Evolutionary conservation across 1,140 invertebrate genomes (phyloP).

Genomic region (Lethrus apterus): DNA sequence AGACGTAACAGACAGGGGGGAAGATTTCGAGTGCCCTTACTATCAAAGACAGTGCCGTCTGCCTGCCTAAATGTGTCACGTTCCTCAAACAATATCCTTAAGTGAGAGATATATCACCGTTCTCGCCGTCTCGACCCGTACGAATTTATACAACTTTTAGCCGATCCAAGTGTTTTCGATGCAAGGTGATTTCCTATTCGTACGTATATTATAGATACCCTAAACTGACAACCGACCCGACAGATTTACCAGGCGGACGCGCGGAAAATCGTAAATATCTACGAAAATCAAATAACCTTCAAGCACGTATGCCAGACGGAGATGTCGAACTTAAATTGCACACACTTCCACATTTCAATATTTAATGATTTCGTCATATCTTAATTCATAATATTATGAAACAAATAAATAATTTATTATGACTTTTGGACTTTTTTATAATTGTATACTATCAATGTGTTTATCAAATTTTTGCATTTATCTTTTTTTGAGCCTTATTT

Average conservation of each 20-base stretch:
- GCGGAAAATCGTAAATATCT: constrained; percentile 28
- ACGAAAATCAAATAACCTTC: constrained; percentile 27
- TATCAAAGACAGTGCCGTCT: constrained; percentile 24
- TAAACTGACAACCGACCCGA: constrained; percentile 17
- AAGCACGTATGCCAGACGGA: constrained; percentile 10
- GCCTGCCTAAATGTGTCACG: constrained; percentile 25
- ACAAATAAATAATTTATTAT: constrained; percentile 4
- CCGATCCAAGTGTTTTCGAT: constrained; percentile 23
- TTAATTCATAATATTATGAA: background rate
- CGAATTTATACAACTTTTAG: constrained; percentile 31
- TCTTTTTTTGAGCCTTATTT: no score
- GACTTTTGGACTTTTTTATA: no score
- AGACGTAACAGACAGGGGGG: constrained; percentile 4
- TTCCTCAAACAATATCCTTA: constrained; percentile 33
- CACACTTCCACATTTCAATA: constrained; percentile 11
- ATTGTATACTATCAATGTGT: no score
- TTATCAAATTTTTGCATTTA: no score
- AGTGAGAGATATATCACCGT: constrained; percentile 25
- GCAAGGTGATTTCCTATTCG: constrained; percentile 20
- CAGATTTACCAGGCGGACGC: constrained; percentile 26
- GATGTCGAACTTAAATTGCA: constrained; percentile 9
- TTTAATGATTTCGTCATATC: constrained; percentile 9
- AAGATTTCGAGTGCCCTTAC: constrained; percentile 19
- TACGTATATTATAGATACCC: constrained; percentile 16
- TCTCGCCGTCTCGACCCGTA: constrained; percentile 21